Evolutionary conservation across 2,888 invertebrate species (phyloP), one percentile per base, ranked within the genome.

Genomic region (Mesopsocus fuscifrons): DNA sequence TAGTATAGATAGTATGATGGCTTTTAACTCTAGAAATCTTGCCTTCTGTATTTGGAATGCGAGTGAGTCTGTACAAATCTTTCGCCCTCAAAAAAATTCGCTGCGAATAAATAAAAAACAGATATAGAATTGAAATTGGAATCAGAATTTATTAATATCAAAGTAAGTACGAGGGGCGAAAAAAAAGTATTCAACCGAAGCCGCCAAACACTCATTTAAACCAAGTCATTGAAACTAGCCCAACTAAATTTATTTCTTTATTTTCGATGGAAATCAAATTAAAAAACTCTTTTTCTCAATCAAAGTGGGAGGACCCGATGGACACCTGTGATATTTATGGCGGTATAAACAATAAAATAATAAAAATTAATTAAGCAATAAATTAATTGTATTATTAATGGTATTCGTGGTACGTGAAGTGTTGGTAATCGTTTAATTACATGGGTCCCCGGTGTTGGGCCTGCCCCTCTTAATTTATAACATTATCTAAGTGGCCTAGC

Each of bases 311-410:
- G 20, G 16, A 38, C 13, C 38, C 38, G 8, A 26, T 26, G 26
- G 26, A 26, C 26, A 11, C 8, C 26, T 38, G 8, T 3, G 38
- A 21, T 38, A 20, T 38, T 38, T 38, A 38, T 38, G 13, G 20
- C 38, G 21, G 20, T 18, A 38, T 38, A 38, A 38, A 38, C 11
- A 38, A 38, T 38, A 38, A 38, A 38, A 20, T 38, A 38, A 38
- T 38, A 38, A 38, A 38, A 38, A 38, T 38, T 38, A 38, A 38
- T 38, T 20, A 38, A 38, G 38, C 18, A 18, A 38, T 38, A 38
- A 38, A 38, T 38, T 38, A 38, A 38, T 38, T 38, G 38, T 13
- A 20, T 38, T 38, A 38, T 38, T 38, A 38, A 38, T 38, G 38
- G 17, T 38, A 38, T 17, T 20, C 38, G 20, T n/a, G n/a, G n/a